phyloP scores from a whole-genome alignment of 1,140 invertebrate species.

The Oscheius sp. region DNA sequence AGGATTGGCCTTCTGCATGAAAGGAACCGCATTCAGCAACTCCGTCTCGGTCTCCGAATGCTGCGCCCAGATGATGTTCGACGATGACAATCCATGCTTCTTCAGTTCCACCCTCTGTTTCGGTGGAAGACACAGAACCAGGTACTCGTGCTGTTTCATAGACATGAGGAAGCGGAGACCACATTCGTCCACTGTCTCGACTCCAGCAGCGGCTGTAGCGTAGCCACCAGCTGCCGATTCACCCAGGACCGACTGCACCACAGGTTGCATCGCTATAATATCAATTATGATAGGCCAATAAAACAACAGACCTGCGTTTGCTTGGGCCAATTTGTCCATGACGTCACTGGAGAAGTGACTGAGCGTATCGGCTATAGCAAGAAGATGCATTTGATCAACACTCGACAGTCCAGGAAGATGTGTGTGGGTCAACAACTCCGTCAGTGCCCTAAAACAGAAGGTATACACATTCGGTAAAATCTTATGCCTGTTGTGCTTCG shows the following conservation, averaged over 20 bases:
- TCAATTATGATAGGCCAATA: conserved; percentile 17
- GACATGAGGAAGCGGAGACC: conserved; percentile 90
- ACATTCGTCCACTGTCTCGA: conserved; percentile 88
- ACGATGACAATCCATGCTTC: conserved; percentile 75
- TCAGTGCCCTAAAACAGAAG: conserved; percentile 67
- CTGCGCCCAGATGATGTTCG: conserved; percentile 96
- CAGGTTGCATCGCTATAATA: conserved; percentile 68
- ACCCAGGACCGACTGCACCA: conserved; percentile 69
- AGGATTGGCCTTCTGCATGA: conserved; percentile 67
- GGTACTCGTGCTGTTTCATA: conserved; percentile 94
- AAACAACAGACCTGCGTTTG: conserved; percentile 49
- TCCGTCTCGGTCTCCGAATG: conserved; percentile 97
- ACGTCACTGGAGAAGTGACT: conserved; percentile 63
- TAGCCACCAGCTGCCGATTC: conserved; percentile 63
- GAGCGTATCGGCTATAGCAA: conserved; percentile 94
- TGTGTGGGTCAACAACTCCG: conserved; percentile 85
- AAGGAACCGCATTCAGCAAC: conserved; percentile 80
- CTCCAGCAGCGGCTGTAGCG: conserved; percentile 43
- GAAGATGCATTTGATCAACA: conserved; percentile 96
- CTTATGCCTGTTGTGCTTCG: conserved; percentile 19
- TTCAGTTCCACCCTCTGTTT: conserved; percentile 73
- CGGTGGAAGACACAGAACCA: conserved; percentile 83
- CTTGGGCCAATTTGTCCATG: conserved; percentile 59
- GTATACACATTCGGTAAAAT: neutral
- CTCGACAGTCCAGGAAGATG: conserved; percentile 93